A percentile compares a stretch with the other conserved stretches of the same genome.
Conservation (phyloP, 2,113 vertebrate genomes). For the Nerophis ophidion region DNA sequence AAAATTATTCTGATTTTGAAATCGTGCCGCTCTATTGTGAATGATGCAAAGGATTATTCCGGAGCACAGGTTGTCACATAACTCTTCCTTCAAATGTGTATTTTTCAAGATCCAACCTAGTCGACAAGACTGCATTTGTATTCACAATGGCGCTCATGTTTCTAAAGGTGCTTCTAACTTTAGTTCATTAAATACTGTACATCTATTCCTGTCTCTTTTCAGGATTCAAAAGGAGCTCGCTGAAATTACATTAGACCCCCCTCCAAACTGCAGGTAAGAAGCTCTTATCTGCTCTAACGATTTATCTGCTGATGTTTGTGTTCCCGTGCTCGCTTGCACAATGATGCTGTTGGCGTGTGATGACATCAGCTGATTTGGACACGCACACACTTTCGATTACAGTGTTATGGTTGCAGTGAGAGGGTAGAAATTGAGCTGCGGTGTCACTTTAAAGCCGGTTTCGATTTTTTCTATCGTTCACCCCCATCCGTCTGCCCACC, state of each 20-base stretch:
- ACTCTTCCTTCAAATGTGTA: too few relatives aligned
- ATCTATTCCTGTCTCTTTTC: constrained; percentile 15
- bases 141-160: too few relatives aligned
- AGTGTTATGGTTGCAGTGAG: constrained; percentile 8
- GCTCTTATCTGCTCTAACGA: constrained; percentile 3
- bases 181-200: background rate
- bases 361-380: constrained; percentile 37
- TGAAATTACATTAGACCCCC: constrained; percentile 97
- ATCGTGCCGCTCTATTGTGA: too few relatives aligned
- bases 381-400: constrained; percentile 9
- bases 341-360: constrained; percentile 20
- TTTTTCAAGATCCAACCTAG: too few relatives aligned
- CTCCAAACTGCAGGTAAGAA: constrained; percentile 97
- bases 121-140: too few relatives aligned
- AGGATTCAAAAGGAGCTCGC: constrained; percentile 99
- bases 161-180: background rate
- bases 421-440: constrained; percentile 26
- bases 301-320: constrained; percentile 1
- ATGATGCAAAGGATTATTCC: too few relatives aligned
- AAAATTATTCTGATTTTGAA: too few relatives aligned
- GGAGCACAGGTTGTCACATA: too few relatives aligned
- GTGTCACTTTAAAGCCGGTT: constrained; percentile 50
- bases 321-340: background rate
- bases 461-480: constrained; percentile 25
- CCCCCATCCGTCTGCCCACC: too few relatives aligned